A percentile compares a stretch with the other conserved stretches of the same genome.
Conservation (phyloP, 1,140 invertebrate species). For the silkworm (Bombyx mori) region DNA sequence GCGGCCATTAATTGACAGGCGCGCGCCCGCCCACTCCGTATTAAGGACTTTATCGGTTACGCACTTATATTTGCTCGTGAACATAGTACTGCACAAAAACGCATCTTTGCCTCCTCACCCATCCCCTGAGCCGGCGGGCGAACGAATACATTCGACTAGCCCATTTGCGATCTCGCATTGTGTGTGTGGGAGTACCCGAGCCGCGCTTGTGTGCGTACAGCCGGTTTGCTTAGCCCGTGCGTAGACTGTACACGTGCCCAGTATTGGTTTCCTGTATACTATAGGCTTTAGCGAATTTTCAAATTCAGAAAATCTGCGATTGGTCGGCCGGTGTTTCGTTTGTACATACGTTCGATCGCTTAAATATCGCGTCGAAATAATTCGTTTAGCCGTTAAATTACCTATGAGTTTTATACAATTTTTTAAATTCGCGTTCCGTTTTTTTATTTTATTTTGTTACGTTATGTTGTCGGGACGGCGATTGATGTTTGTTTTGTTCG, state of each 20-base stretch:
- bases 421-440: conserved; percentile 21
- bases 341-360: conserved; percentile 55
- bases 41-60: conserved; percentile 49
- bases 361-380: conserved; percentile 55
- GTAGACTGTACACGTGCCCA: conserved; percentile 57
- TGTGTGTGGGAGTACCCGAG: conserved; percentile 49
- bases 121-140: conserved; percentile 48
- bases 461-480: too few species aligned
- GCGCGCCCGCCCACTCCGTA: conserved; percentile 11
- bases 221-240: conserved; percentile 61
- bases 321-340: conserved; percentile 62
- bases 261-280: conserved; percentile 65
- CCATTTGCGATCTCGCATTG: conserved; percentile 66
- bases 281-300: conserved; percentile 66
- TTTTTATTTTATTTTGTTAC: too few species aligned
- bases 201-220: conserved; percentile 28
- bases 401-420: conserved; percentile 57
- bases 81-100: conserved; percentile 67
- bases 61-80: conserved; percentile 63
- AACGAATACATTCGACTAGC: conserved; percentile 68
- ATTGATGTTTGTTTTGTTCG: too few species aligned
- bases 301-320: conserved; percentile 70
- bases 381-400: conserved; percentile 58
- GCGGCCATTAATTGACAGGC: too few species aligned
- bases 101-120: conserved; percentile 50